Conservation (phyloP, 2,797 vertebrate genomes). For the Pipistrellus kuhlii region DNA sequence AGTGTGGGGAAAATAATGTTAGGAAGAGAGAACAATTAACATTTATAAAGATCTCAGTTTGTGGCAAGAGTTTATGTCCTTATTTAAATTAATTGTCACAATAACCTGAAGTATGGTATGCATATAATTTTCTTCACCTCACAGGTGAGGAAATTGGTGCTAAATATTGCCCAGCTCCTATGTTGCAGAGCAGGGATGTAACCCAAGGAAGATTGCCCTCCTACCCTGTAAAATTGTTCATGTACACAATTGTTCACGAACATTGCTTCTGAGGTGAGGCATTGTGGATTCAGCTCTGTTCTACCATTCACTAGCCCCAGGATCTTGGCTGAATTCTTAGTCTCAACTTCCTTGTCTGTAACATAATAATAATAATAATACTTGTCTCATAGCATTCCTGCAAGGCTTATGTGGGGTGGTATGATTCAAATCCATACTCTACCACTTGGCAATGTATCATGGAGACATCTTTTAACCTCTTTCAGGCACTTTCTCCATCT, state of each 20-base stretch:
- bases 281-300: background rate
- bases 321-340: background rate
- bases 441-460: background rate
- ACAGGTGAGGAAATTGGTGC: background rate
- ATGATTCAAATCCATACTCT: background rate
- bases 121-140: background rate
- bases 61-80: background rate
- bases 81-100: background rate
- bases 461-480: background rate
- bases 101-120: background rate
- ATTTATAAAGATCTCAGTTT: background rate
- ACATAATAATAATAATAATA: background rate
- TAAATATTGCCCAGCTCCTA: background rate
- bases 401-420: background rate
- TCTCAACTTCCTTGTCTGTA: background rate
- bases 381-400: background rate
- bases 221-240: background rate
- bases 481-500: background rate
- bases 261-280: background rate
- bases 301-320: background rate
- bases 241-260: too few species aligned
- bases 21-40: background rate
- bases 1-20: background rate
- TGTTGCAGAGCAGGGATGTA: background rate
- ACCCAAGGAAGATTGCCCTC: background rate